These are phyloP conservation scores for Ellobium chinense DNA, from an alignment of 2,888 invertebrate species.

Conservation along the genomic window DNA sequence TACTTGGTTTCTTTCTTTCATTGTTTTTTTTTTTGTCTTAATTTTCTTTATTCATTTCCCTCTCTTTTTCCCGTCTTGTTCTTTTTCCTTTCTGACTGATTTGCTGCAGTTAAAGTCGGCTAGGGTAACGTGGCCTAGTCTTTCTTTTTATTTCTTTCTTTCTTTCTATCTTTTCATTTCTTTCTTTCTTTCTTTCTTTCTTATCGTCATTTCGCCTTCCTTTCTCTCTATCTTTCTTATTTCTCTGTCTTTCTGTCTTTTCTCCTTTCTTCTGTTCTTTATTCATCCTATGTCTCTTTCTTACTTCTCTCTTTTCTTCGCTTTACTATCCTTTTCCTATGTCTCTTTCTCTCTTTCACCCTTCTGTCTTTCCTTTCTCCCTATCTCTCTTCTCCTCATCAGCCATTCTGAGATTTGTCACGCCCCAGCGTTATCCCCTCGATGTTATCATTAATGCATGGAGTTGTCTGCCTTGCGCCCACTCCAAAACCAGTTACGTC, in stretches of 20 bases:
- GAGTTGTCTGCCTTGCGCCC: background rate
- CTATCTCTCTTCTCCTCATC: too few species aligned
- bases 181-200: background rate
- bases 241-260: background rate
- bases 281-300: background rate
- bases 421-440: too few species aligned
- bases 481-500: background rate
- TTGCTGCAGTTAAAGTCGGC: too few species aligned
- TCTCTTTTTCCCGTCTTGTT: too few species aligned
- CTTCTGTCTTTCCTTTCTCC: background rate
- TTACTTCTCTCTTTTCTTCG: background rate
- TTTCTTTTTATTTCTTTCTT: background rate
- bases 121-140: too few species aligned
- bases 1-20: too few species aligned
- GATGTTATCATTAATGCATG: background rate
- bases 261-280: background rate
- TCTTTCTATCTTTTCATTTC: background rate
- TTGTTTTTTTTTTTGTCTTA: too few species aligned
- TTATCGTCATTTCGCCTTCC: background rate
- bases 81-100: too few species aligned
- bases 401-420: too few species aligned
- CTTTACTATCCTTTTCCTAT: background rate
- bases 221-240: background rate
- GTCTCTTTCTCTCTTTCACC: background rate
- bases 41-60: too few species aligned